A percentile compares a stretch with the other conserved stretches of the same genome.
phyloP scores from a whole-genome alignment of 2,888 invertebrate genomes.

The Aphrophora alni region DNA sequence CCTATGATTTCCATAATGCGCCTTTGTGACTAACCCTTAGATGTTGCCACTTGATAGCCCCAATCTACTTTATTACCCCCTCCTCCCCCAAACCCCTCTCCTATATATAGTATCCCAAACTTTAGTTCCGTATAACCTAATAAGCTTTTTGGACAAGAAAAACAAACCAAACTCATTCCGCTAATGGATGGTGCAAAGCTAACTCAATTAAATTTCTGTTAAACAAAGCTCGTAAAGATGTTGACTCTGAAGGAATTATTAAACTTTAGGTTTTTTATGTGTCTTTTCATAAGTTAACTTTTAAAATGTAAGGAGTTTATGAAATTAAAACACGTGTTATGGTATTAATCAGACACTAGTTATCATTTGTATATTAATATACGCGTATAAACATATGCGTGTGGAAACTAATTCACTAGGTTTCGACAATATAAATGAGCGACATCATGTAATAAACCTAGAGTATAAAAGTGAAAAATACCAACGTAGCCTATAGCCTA shows the following conservation, averaged over 20 bases:
- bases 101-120: too few species aligned
- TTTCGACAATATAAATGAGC: too few species aligned
- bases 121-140: conserved; percentile 28
- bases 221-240: conserved; percentile 4
- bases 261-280: not conserved
- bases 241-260: not conserved
- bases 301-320: not conserved
- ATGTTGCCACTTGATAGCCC: conserved; percentile 35
- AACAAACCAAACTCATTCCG: conserved; percentile 32
- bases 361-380: too few species aligned
- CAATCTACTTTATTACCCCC: conserved; percentile 38
- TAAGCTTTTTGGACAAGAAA: conserved; percentile 34
- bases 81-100: not conserved
- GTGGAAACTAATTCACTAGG: too few species aligned
- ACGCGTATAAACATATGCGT: too few species aligned
- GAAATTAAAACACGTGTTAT: not conserved
- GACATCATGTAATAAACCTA: too few species aligned
- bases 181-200: conserved; percentile 27
- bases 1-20: conserved; percentile 36
- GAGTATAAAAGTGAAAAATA: too few species aligned
- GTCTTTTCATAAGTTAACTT: not conserved
- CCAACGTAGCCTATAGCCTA: too few species aligned
- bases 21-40: conserved; percentile 36
- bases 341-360: too few species aligned
- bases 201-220: not conserved